These are phyloP conservation scores for Aphidoletes aphidimyza DNA, from an alignment of 2,888 invertebrate genomes.

Conservation along the genomic window DNA sequence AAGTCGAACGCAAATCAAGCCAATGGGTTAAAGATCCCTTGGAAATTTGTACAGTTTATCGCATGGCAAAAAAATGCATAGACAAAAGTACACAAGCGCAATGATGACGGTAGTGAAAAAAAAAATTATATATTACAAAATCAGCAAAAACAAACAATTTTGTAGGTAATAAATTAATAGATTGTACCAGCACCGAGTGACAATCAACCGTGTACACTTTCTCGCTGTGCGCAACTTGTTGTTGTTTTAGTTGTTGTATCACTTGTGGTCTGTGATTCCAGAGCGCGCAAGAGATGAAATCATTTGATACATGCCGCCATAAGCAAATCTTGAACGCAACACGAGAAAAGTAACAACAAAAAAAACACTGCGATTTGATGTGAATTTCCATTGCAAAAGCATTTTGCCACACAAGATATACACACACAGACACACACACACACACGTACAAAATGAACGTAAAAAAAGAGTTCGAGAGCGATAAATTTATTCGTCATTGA, in stretches of 20 bases:
- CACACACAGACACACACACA: neutral
- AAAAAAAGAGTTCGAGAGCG: neutral
- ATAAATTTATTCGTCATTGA: conserved; percentile 52
- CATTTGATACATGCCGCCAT: conserved; percentile 49
- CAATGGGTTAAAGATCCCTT: conserved; percentile 50
- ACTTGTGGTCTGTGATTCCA: neutral
- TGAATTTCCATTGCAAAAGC: conserved; percentile 42
- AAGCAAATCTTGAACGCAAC: conserved; percentile 52
- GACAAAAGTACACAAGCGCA: neutral
- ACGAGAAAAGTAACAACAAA: neutral
- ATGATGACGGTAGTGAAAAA: conserved; percentile 41
- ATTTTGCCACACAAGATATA: neutral
- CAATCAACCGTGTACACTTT: conserved; percentile 53
- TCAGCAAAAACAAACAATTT: conserved; percentile 41
- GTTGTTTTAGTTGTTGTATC: neutral
- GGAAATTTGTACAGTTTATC: conserved; percentile 31
- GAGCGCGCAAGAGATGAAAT: conserved; percentile 22
- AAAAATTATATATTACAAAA: conserved; percentile 51
- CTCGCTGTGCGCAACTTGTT: neutral
- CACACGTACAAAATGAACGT: no score
- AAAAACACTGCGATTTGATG: neutral
- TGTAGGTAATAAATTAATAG: conserved; percentile 47
- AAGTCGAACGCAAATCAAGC: neutral
- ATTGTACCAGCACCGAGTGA: conserved; percentile 43
- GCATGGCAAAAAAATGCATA: neutral